These are phyloP conservation scores for Poecilia velifera DNA, from an alignment of 2,797 vertebrate species.

Conservation along the genomic window DNA sequence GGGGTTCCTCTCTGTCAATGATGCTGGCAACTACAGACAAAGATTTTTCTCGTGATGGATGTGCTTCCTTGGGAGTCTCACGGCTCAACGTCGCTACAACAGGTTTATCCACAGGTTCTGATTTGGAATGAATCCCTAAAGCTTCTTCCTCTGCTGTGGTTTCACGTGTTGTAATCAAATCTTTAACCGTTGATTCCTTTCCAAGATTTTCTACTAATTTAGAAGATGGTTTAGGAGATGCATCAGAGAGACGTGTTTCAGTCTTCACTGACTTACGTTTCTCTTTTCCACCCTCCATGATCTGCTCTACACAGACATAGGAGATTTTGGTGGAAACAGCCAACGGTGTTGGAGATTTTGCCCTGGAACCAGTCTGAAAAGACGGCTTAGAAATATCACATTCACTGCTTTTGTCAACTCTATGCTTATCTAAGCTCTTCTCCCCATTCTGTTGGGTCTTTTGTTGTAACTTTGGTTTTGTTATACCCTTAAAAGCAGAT, in stretches of 20 bases:
- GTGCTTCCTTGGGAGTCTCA: no score
- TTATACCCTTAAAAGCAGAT: no score
- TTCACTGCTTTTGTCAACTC: background rate
- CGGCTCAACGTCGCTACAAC: no score
- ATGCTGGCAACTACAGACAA: no score
- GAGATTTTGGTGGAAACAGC: background rate
- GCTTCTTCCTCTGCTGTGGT: background rate
- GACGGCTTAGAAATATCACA: background rate
- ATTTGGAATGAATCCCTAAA: background rate
- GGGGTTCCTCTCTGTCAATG: no score
- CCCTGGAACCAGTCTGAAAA: background rate
- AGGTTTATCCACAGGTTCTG: background rate
- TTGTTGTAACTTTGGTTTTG: no score
- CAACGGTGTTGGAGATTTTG: background rate
- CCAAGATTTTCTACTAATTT: background rate
- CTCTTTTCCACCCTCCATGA: background rate
- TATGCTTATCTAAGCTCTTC: background rate
- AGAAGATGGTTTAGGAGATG: background rate
- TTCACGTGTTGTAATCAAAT: background rate
- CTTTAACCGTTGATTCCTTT: background rate
- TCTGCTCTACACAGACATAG: background rate
- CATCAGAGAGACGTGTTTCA: background rate
- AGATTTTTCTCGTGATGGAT: no score
- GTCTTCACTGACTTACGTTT: background rate
- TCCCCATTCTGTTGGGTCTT: background rate